phyloP scores from a whole-genome alignment of 2,113 vertebrate genomes.

The Danionella cerebrum region DNA sequence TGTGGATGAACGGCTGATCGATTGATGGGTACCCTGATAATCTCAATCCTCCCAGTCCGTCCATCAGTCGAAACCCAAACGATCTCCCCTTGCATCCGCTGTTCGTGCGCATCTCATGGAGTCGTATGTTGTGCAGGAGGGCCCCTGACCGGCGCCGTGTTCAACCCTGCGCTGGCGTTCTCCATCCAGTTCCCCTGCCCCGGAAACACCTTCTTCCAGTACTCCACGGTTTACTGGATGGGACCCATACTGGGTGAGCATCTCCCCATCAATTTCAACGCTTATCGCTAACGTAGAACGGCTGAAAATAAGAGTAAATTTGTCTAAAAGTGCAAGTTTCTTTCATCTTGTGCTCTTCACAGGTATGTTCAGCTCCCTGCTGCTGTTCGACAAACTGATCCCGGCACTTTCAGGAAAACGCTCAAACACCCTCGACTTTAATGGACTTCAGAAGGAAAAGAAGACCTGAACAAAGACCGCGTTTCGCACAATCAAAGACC shows the following conservation, averaged over 20 bases:
- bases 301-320: background rate
- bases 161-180: conserved; percentile 87
- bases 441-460: conserved; percentile 44
- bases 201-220: conserved; percentile 69
- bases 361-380: conserved; percentile 58
- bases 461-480: background rate
- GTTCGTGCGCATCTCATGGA: too few species aligned
- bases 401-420: conserved; percentile 30
- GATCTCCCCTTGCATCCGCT: too few species aligned
- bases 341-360: background rate
- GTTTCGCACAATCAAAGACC: background rate
- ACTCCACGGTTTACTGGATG: conserved; percentile 80
- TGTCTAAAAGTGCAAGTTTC: too few species aligned
- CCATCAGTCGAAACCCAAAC: too few species aligned
- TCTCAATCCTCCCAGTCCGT: too few species aligned
- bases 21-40: too few species aligned
- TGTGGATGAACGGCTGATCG: too few species aligned
- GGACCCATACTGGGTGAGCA: conserved; percentile 80
- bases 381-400: conserved; percentile 53
- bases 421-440: background rate
- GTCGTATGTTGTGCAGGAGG: conserved; percentile 67
- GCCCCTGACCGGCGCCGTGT: conserved; percentile 79
- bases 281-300: background rate
- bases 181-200: conserved; percentile 79
- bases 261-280: background rate